Conservation (phyloP, 1,140 invertebrate species). For the Bombus soroeensis region DNA sequence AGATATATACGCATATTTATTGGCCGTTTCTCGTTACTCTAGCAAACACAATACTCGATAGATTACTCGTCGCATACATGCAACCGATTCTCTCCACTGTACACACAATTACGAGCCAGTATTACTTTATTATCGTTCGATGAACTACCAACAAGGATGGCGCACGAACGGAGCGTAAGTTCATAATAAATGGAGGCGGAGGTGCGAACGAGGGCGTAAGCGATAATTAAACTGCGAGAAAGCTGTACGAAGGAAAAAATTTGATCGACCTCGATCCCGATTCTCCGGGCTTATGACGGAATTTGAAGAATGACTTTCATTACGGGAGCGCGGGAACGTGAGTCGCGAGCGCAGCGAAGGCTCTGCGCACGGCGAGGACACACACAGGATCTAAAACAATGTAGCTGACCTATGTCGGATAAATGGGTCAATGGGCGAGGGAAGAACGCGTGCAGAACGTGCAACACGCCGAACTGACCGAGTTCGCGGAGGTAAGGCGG, state of each 20-base stretch:
- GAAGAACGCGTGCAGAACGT: slow-evolving; percentile 59
- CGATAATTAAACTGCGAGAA: slow-evolving; percentile 7
- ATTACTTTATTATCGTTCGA: not conserved
- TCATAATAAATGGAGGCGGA: not conserved
- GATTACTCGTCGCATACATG: too few species aligned
- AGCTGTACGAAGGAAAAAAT: not conserved
- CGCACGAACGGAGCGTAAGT: not conserved
- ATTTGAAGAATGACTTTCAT: slow-evolving; percentile 29
- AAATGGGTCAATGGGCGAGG: slow-evolving; percentile 70
- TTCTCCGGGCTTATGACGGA: not conserved
- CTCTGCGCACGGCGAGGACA: slow-evolving; percentile 7
- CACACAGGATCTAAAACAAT: slow-evolving; percentile 54
- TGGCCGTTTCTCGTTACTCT: too few species aligned
- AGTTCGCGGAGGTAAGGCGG: slow-evolving; percentile 61
- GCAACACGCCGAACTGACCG: slow-evolving; percentile 58
- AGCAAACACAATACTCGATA: too few species aligned
- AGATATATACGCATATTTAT: too few species aligned
- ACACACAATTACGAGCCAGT: too few species aligned
- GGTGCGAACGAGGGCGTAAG: too few species aligned
- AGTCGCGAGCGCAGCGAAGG: not conserved
- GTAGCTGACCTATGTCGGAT: slow-evolving; percentile 45
- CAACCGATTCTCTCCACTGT: too few species aligned
- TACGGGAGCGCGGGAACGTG: not conserved
- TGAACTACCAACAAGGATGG: not conserved
- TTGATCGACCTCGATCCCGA: not conserved